A percentile compares a stretch with the other conserved stretches of the same genome.
Evolutionary conservation across 2,113 vertebrate species (phyloP).

Genomic region (Henicopernis longicauda): DNA sequence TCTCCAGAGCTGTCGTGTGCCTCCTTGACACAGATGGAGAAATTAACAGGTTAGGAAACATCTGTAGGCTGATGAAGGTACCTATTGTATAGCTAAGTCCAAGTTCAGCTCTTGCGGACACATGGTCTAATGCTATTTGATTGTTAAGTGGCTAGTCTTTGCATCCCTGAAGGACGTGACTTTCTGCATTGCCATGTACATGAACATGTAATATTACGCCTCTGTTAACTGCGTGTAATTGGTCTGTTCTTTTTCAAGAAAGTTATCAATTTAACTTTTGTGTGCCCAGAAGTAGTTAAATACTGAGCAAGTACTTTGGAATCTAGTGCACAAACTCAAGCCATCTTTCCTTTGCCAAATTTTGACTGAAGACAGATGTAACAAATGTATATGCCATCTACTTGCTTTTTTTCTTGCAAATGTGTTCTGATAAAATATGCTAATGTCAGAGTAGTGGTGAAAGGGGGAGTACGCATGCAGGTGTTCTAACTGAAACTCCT

Average conservation of each 20-base stretch:
- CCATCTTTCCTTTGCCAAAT: not conserved
- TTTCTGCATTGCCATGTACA: fast-evolving
- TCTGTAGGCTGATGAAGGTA: not conserved
- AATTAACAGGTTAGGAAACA: not conserved
- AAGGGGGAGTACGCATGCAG: fast-evolving
- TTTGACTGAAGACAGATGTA: not conserved
- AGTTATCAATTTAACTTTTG: not conserved
- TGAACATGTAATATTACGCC: fast-evolving
- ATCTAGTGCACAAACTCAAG: not conserved
- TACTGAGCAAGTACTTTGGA: not conserved
- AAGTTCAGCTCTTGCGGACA: not conserved
- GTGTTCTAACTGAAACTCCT: not conserved
- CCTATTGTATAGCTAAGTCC: not conserved
- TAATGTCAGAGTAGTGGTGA: not conserved
- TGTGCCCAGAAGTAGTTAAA: not conserved
- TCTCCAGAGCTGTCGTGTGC: not conserved
- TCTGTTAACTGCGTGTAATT: not conserved
- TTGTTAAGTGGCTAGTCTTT: not conserved
- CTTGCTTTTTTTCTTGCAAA: not conserved
- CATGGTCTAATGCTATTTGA: not conserved
- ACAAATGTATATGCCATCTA: not conserved
- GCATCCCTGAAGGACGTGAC: not conserved
- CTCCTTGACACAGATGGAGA: not conserved
- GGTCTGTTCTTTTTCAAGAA: fast-evolving
- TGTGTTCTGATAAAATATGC: not conserved